Base-by-base conservation (phyloP, 2,797 vertebrate species). In the Pangasius mekongensis region DNA sequence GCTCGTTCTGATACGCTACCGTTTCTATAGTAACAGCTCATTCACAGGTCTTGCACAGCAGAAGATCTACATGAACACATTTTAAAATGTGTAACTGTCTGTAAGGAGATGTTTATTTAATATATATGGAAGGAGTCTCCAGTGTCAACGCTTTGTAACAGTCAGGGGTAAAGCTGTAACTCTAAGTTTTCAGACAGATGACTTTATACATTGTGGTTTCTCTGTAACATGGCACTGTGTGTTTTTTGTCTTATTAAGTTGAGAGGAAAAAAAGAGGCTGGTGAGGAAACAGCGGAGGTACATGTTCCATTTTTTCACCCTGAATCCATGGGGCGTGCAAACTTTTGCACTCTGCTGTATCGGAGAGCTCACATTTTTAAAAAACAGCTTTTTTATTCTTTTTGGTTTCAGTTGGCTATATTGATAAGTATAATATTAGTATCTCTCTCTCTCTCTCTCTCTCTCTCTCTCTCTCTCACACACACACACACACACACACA, bases 381-480 rank as follows among this genome's bases (percentile, higher is more conserved):
- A 43, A 54, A 8, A 22, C n/a, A 64, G 27, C 27, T n/a, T n/a
- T 64, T 30, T n/a, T 13, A 49, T 49, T n/a, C 13, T n/a, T 49
- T 30, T 71, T 71, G 36, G n/a, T 67, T 67, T 24, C 64, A 14
- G 18, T 66, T 66, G 4, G 24, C 24, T 60, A 24, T 43, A 73
- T 11, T 43, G 67, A 71, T 43, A 49, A 47, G 49, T 27, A 27
- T 76, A 49, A 36, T 71, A 18, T 1, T 71, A 24, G 22, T 43
- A 3, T 74, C 10, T 74, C 10, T 74, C 71, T 47, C 24, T 71
- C 18, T 71, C 8, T 71, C 33, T 71, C 7, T 30, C 11, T 67
- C 64, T 67, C 64, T 67, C n/a, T 67, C 64, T 67, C n/a, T 67
- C n/a, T 67, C n/a, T 66, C 62, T 66, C 27, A n/a, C n/a, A n/a